Percentiles rank a stretch among this genome's conserved stretches.
These are phyloP conservation scores for Ibidorhyncha struthersii DNA, from an alignment of 2,113 vertebrate species.

Conservation along the genomic window DNA sequence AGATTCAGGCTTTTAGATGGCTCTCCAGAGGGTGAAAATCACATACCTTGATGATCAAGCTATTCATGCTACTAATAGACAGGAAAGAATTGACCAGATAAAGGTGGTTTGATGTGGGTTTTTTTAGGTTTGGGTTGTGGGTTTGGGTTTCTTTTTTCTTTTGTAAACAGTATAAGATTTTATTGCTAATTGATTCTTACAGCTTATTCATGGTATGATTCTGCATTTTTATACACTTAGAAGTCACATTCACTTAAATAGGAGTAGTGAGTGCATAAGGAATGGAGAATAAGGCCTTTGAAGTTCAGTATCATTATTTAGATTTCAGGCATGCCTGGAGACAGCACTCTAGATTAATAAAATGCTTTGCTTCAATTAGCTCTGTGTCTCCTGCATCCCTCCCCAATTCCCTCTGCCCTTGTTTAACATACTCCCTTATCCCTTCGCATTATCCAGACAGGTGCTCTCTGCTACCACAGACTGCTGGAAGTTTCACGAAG, in stretches of 20 bases:
- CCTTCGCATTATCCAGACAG: conserved; percentile 62
- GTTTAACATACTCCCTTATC: conserved; percentile 72
- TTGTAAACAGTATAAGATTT: background rate
- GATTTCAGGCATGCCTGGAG: conserved; percentile 67
- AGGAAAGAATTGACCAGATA: background rate
- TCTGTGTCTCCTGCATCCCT: conserved; percentile 47
- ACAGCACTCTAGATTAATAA: conserved; percentile 60
- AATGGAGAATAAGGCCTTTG: conserved; percentile 43
- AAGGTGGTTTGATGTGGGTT: background rate
- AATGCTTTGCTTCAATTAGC: conserved; percentile 70
- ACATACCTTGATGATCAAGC: background rate
- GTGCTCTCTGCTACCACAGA: conserved; percentile 51
- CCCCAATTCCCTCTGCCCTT: conserved; percentile 70
- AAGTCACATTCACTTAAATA: background rate
- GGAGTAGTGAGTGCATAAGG: background rate
- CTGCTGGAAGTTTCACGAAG: background rate
- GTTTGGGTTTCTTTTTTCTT: background rate
- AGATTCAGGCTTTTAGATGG: background rate
- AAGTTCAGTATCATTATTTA: conserved; percentile 65
- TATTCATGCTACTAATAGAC: background rate
- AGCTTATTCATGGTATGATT: background rate
- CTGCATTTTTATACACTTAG: background rate
- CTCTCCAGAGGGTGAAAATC: background rate
- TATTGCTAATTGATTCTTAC: conserved; percentile 9
- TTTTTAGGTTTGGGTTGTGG: background rate